Conservation (phyloP, 2,888 invertebrate species). For the Rhaphigaster nebulosa region DNA sequence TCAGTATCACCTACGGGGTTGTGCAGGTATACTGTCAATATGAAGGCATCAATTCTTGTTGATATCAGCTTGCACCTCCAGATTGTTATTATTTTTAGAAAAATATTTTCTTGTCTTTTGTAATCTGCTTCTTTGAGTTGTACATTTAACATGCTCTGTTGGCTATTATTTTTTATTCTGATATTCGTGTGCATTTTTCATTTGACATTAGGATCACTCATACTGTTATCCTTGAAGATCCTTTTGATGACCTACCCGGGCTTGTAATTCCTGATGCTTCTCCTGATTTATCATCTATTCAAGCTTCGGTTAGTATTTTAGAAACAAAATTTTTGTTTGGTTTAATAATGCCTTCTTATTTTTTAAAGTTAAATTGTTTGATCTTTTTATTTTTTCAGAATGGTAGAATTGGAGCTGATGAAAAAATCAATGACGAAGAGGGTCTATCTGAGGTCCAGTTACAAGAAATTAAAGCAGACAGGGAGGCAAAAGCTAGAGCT, state of each 20-base stretch:
- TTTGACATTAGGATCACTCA: constrained; percentile 84
- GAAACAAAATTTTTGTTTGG: background rate
- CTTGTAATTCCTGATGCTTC: constrained; percentile 85
- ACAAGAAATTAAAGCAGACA: constrained; percentile 87
- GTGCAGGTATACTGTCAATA: too few species aligned
- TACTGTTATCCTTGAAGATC: constrained; percentile 95
- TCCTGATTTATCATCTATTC: constrained; percentile 78
- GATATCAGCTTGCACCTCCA: too few species aligned
- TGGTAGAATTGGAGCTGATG: constrained; percentile 92
- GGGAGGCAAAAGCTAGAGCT: constrained; percentile 96
- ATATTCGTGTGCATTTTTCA: background rate
- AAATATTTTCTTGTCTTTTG: too few species aligned
- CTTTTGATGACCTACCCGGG: constrained; percentile 89
- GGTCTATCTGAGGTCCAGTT: constrained; percentile 89
- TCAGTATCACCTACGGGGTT: too few species aligned
- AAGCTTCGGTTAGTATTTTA: constrained; percentile 64
- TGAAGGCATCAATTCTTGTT: too few species aligned
- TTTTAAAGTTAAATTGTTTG: too few species aligned
- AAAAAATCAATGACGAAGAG: constrained; percentile 90
- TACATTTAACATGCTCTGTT: background rate
- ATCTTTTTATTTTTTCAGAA: constrained; percentile 72
- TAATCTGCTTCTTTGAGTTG: too few species aligned
- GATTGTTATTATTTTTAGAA: too few species aligned
- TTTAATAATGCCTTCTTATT: background rate
- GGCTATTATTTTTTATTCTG: background rate